Evolutionary conservation across 1,140 invertebrate genomes (phyloP), one percentile per base, ranked within the genome.

Genomic region (Whitmania pigra): DNA sequence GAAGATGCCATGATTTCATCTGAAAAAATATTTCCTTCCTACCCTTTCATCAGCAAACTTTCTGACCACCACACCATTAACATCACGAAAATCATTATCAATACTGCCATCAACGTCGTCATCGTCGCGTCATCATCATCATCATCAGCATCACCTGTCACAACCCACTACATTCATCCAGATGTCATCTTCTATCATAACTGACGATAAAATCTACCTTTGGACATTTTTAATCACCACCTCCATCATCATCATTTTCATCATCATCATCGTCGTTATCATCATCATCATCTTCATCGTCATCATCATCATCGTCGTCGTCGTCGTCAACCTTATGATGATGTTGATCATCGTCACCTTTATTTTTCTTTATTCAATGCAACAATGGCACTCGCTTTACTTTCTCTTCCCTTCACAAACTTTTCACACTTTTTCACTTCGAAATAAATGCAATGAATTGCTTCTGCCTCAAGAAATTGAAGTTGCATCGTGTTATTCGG

Each of bases 41-140:
- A 15, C 5, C 43, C 43, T 49, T 49, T 49, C 43, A 49, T 49
- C 43, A 49, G 13, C 11, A 49, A 49, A 49, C 13, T 49, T 49
- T 49, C 9, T 13, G 43, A 49, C 43, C 43, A 49, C 43, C 43
- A 49, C 43, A 49, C 15, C 43, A 49, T 49, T 49, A 49, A 49
- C 15, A 49, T 49, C 43, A 49, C 43, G 31, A 36, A 5, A n/a
- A 57, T 57, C 54, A 57, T 57, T 9, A 25, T 25, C 54, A 57
- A n/a, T 25, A 25, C 25, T 9, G 2, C 9, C 25, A 20, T 57
- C 57, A 1, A 13, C 57, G 18, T 60, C 55, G 55, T 60, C 55
- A 17, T n/a, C n/a, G n/a, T n/a, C n/a, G n/a, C n/a, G n/a, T 63
- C 57, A n/a, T 63, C 29, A 7, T 63, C 57, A n/a, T 63, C 57